phyloP scores from a whole-genome alignment of 1,140 invertebrate genomes.

The Dinoponera quadriceps region DNA sequence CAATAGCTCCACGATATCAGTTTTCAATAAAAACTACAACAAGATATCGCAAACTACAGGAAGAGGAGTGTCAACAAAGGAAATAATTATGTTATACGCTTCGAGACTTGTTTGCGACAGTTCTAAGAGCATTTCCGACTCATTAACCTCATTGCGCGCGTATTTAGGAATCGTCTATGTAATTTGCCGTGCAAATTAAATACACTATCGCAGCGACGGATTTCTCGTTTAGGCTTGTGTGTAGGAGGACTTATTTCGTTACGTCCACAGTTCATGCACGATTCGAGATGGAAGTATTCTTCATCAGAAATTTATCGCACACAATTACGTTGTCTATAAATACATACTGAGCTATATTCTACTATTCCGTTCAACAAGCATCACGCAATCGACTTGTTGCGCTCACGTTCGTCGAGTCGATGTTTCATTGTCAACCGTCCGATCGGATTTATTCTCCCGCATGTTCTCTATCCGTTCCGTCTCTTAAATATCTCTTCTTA shows the following conservation, averaged over 20 bases:
- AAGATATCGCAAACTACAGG: background rate
- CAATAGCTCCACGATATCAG: background rate
- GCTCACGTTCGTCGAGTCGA: background rate
- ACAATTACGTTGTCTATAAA: background rate
- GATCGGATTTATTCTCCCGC: background rate
- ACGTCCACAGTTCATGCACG: background rate
- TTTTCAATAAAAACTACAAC: too few relatives aligned
- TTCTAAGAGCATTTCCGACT: background rate
- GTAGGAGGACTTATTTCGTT: background rate
- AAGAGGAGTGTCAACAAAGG: background rate
- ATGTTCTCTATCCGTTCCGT: background rate
- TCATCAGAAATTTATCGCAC: slow-evolving; percentile 14
- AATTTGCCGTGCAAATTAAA: background rate
- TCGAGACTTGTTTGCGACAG: background rate
- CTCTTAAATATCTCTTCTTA: background rate
- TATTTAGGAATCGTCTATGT: background rate
- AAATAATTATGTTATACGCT: slow-evolving; percentile 15
- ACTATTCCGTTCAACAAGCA: background rate
- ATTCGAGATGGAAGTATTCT: background rate
- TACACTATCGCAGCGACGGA: background rate
- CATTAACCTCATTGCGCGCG: background rate
- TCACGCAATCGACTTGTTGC: slow-evolving; percentile 26
- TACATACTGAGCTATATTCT: background rate
- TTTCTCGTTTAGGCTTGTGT: background rate
- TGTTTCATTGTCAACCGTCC: background rate